Evolutionary conservation across 2,113 vertebrate species (phyloP).

Genomic region (Sinocyclocheilus rhinocerous): DNA sequence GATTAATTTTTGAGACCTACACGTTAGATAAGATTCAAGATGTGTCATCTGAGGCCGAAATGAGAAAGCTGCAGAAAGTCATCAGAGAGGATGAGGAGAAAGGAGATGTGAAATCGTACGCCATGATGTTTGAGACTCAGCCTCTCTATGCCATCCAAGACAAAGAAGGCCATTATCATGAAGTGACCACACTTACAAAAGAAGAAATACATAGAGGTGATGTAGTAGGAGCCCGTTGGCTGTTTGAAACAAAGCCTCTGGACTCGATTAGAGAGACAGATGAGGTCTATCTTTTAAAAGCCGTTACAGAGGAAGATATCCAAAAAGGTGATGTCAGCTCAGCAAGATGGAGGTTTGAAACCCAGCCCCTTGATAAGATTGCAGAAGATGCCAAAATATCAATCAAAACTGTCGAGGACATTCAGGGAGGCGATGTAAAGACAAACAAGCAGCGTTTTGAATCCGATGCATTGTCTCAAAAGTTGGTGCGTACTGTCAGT

Average conservation of each 20-base stretch:
- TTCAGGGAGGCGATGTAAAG: slow-evolving; percentile 86
- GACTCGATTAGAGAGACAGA: slow-evolving; percentile 85
- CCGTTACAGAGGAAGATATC: slow-evolving; percentile 88
- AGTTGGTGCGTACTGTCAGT: slow-evolving; percentile 81
- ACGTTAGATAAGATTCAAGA: slow-evolving; percentile 87
- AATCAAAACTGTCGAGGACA: slow-evolving; percentile 76
- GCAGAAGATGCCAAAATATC: slow-evolving; percentile 74
- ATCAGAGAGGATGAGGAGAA: slow-evolving; percentile 77
- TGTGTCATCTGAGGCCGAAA: slow-evolving; percentile 62
- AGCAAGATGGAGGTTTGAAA: slow-evolving; percentile 90
- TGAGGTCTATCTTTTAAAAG: slow-evolving; percentile 86
- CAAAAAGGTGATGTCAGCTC: slow-evolving; percentile 87
- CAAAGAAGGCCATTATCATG: slow-evolving; percentile 86
- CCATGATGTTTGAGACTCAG: slow-evolving; percentile 89
- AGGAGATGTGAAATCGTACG: slow-evolving; percentile 86
- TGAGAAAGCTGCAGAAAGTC: slow-evolving; percentile 68
- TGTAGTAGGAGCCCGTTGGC: slow-evolving; percentile 86
- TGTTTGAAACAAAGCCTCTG: slow-evolving; percentile 93
- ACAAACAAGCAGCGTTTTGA: slow-evolving; percentile 83
- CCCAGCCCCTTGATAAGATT: slow-evolving; percentile 85
- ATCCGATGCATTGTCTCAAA: slow-evolving; percentile 70
- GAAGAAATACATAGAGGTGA: slow-evolving; percentile 86
- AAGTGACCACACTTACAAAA: slow-evolving; percentile 90
- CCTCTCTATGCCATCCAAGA: slow-evolving; percentile 91
- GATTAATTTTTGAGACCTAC: slow-evolving; percentile 88